Evolutionary conservation across 2,113 vertebrate genomes (phyloP).

Genomic region (Carollia perspicillata): DNA sequence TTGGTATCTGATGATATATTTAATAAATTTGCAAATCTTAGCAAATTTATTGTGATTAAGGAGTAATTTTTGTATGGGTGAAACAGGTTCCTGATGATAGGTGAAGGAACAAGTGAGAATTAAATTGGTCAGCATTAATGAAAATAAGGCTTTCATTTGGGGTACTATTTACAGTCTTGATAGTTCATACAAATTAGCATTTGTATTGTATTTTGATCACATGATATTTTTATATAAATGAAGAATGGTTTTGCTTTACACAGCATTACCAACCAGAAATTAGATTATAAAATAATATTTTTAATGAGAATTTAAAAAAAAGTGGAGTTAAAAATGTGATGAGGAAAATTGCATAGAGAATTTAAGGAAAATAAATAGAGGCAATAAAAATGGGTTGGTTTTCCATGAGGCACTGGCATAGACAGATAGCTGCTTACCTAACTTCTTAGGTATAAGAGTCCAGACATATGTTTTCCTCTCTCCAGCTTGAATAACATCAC

Average conservation of each 20-base stretch:
- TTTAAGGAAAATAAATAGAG: background rate
- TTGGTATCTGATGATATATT: background rate
- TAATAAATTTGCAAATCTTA: background rate
- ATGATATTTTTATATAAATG: background rate
- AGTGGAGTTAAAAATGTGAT: background rate
- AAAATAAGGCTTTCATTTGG: background rate
- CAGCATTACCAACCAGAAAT: background rate
- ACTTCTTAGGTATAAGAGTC: constrained; percentile 65
- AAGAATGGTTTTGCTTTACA: background rate
- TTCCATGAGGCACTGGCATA: background rate
- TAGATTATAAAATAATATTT: background rate
- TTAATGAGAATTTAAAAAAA: background rate
- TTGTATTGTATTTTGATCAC: background rate
- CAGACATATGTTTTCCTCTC: constrained; percentile 80
- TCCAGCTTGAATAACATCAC: constrained; percentile 67
- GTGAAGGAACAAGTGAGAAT: background rate
- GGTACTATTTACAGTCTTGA: background rate
- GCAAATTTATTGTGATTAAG: background rate
- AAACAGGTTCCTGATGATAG: background rate
- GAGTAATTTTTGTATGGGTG: background rate
- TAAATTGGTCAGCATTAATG: background rate
- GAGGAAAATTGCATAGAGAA: background rate
- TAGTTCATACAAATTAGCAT: background rate
- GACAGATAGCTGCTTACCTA: constrained; percentile 63
- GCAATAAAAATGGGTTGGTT: background rate